These are phyloP conservation scores for Harpagus bidentatus DNA, from an alignment of 2,113 vertebrate species.

Conservation along the genomic window DNA sequence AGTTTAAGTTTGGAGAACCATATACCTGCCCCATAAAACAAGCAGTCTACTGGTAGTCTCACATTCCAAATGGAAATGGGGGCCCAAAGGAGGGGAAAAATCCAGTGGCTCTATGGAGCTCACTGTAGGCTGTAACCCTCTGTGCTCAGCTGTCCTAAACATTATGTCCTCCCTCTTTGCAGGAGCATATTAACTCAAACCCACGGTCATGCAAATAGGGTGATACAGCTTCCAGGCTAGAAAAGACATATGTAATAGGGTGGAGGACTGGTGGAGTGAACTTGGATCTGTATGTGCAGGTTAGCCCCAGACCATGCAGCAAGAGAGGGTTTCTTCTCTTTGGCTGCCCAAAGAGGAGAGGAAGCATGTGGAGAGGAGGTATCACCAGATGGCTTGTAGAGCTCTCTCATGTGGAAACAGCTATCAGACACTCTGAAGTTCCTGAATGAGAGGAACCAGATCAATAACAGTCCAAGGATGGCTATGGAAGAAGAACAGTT, in stretches of 20 bases:
- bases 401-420: neutral
- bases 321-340: neutral
- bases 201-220: neutral
- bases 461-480: neutral
- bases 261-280: neutral
- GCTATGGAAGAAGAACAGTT: neutral
- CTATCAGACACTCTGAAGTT: neutral
- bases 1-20: neutral
- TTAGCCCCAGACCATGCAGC: neutral
- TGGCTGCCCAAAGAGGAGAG: neutral
- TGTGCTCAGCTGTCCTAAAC: neutral
- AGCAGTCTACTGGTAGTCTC: neutral
- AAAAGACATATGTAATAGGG: accelerated
- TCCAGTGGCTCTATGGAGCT: neutral
- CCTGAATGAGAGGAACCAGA: neutral
- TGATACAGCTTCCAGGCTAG: neutral
- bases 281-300: neutral
- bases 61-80: neutral
- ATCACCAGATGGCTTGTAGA: neutral
- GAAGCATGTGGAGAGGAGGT: neutral
- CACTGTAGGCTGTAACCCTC: neutral
- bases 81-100: neutral
- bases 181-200: neutral
- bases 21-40: neutral
- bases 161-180: neutral